A percentile compares a stretch with the other conserved stretches of the same genome.
Evolutionary conservation across 2,113 vertebrate genomes (phyloP).

Genomic region (Myotis brandtii): DNA sequence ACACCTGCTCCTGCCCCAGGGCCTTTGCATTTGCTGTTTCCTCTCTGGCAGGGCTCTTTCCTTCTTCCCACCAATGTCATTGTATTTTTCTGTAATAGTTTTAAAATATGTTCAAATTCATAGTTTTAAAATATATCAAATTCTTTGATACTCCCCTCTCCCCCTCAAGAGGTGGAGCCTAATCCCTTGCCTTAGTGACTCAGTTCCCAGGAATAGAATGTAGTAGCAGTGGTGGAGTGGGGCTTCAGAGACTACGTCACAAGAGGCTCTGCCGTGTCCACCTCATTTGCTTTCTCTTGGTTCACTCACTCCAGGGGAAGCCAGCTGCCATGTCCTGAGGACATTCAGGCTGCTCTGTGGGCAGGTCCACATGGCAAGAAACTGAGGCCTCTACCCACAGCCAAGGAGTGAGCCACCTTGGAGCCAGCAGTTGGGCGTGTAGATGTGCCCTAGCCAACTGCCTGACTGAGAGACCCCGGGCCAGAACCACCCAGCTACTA

Average conservation of each 20-base stretch:
- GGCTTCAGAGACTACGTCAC: background rate
- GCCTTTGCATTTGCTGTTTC: background rate
- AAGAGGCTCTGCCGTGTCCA: no score
- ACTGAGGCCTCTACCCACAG: background rate
- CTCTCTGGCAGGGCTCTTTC: background rate
- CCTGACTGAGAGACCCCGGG: background rate
- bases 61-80: background rate
- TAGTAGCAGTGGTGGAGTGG: background rate
- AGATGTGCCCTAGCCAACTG: background rate
- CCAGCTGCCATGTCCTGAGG: background rate
- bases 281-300: background rate
- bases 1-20: background rate
- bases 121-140: background rate
- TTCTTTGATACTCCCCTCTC: background rate
- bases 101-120: background rate
- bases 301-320: background rate
- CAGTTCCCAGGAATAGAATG: background rate
- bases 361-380: background rate
- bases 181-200: background rate
- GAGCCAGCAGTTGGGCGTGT: background rate
- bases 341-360: background rate
- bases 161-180: background rate
- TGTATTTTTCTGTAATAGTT: background rate
- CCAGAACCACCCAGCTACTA: background rate
- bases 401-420: background rate